Conservation (phyloP, 2,888 invertebrate species). For the Tiliacea citrago region DNA sequence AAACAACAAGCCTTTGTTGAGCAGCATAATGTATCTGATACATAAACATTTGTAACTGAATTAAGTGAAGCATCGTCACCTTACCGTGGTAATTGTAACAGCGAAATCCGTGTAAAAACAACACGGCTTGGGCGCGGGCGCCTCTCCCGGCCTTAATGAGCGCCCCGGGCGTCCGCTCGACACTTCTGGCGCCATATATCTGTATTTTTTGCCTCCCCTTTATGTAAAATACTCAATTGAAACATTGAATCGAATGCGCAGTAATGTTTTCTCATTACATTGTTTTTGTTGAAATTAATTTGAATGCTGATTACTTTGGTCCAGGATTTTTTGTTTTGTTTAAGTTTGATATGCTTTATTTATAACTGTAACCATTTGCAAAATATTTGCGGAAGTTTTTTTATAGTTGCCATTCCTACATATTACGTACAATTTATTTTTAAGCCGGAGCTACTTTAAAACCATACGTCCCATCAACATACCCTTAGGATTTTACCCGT, state of each 20-base stretch:
- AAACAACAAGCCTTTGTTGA: constrained; percentile 46
- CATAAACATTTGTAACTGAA: constrained; percentile 67
- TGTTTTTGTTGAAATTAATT: constrained; percentile 35
- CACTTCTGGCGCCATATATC: constrained; percentile 58
- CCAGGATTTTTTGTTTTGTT: constrained; percentile 12
- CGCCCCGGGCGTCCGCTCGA: constrained; percentile 62
- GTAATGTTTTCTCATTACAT: constrained; percentile 51
- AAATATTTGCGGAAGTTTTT: neutral
- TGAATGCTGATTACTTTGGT: constrained; percentile 6
- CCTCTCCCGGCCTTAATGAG: constrained; percentile 65
- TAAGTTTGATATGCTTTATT: neutral
- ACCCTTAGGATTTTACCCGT: constrained; percentile 59
- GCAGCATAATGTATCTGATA: constrained; percentile 54
- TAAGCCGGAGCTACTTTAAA: constrained; percentile 22
- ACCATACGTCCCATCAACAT: constrained; percentile 52
- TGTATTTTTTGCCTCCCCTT: constrained; percentile 56
- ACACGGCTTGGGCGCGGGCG: constrained; percentile 46
- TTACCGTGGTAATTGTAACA: constrained; percentile 70
- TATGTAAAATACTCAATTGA: constrained; percentile 58
- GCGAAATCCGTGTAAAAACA: constrained; percentile 71
- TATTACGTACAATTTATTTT: constrained; percentile 13
- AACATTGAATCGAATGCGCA: constrained; percentile 52
- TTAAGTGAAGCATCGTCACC: constrained; percentile 71
- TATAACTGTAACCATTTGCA: neutral
- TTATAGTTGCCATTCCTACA: neutral